Evolutionary conservation across 1,140 invertebrate species (phyloP).

Genomic region (Venustaconcha ellipsiformis): DNA sequence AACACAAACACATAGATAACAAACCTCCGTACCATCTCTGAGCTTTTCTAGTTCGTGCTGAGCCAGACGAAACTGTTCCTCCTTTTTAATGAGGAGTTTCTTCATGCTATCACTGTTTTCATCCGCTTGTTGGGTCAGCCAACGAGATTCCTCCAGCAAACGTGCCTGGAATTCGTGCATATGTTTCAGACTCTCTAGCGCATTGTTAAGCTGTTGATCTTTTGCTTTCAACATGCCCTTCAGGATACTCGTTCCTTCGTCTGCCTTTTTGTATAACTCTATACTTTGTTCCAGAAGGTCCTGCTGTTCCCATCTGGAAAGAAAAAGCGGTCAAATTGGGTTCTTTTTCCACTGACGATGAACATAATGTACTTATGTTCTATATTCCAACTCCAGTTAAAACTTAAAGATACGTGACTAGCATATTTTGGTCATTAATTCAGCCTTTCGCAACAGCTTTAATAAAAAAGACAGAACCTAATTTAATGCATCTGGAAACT

Average conservation of each 20-base stretch:
- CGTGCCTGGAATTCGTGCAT: constrained; percentile 15
- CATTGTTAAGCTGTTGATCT: constrained; percentile 19
- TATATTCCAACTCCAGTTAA: no score
- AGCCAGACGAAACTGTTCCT: constrained; percentile 15
- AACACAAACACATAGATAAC: neutral
- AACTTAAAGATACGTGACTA: no score
- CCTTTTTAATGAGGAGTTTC: constrained; percentile 19
- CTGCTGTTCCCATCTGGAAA: constrained; percentile 21
- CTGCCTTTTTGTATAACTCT: constrained; percentile 32
- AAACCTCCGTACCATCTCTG: constrained; percentile 9
- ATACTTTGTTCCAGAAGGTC: constrained; percentile 33
- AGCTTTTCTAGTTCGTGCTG: constrained; percentile 21
- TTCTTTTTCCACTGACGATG: no score
- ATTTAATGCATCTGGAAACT: no score
- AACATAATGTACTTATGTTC: no score
- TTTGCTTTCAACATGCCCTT: constrained; percentile 23
- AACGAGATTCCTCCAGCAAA: constrained; percentile 17
- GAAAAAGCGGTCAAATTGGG: neutral
- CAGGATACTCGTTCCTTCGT: constrained; percentile 22
- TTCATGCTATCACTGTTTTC: constrained; percentile 19
- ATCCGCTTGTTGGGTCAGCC: constrained; percentile 27
- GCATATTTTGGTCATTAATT: no score
- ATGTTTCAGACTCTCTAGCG: constrained; percentile 12
- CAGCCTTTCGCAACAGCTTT: no score
- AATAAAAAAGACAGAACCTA: no score